Evolutionary conservation across 2,888 invertebrate species (phyloP).

Genomic region (Drosophila rubida): DNA sequence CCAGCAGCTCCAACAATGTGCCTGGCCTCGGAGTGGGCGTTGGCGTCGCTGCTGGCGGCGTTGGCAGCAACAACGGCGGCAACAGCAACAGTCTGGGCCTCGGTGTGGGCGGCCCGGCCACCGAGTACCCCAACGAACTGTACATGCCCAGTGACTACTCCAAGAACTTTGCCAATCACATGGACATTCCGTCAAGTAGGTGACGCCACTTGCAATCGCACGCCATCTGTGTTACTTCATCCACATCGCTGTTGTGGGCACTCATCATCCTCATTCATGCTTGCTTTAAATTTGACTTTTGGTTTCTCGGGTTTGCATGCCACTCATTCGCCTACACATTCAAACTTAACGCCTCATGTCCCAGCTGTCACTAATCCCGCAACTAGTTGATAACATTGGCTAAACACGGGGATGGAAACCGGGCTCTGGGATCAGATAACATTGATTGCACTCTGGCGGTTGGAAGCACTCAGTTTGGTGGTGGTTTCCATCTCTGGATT

Average conservation of each 20-base stretch:
- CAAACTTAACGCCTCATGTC: slow-evolving; percentile 21
- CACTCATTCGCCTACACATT: slow-evolving; percentile 9
- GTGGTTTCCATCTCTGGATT: slow-evolving; percentile 51
- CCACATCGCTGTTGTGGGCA: slow-evolving; percentile 38
- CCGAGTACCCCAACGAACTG: slow-evolving; percentile 84
- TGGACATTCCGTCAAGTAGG: slow-evolving; percentile 85
- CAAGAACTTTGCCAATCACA: slow-evolving; percentile 84
- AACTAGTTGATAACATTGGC: slow-evolving; percentile 4
- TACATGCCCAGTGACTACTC: slow-evolving; percentile 84
- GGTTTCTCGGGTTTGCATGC: slow-evolving; percentile 24
- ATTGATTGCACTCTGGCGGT: background rate
- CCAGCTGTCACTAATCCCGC: slow-evolving; percentile 25
- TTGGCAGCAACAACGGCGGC: slow-evolving; percentile 30
- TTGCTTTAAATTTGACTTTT: background rate
- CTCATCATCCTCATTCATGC: background rate
- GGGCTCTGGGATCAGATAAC: background rate
- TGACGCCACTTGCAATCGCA: slow-evolving; percentile 26
- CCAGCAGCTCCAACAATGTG: slow-evolving; percentile 51
- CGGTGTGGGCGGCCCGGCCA: slow-evolving; percentile 45
- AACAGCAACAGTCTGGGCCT: slow-evolving; percentile 31
- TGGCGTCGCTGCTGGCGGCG: slow-evolving; percentile 45
- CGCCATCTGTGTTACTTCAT: slow-evolving; percentile 15
- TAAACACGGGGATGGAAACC: slow-evolving; percentile 49
- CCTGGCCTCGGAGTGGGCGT: slow-evolving; percentile 8
- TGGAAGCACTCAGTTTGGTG: background rate